Conservation (phyloP, 2,888 invertebrate genomes). For the Noctua fimbriata region DNA sequence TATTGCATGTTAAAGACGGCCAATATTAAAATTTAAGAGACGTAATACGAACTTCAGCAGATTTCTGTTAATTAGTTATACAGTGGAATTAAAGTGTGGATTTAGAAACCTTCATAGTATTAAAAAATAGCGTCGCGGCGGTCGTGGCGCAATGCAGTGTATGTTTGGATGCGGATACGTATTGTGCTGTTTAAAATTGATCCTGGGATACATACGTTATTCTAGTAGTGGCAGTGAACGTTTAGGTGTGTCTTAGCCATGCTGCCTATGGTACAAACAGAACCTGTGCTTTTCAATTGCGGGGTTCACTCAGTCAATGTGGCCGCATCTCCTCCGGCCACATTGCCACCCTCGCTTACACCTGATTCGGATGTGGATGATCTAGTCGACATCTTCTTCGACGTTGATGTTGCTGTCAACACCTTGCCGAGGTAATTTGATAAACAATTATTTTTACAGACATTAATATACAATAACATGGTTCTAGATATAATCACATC, state of each 20-base stretch:
- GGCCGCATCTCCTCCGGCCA: conserved; percentile 83
- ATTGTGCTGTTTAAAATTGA: conserved; percentile 83
- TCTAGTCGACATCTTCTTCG: conserved; percentile 87
- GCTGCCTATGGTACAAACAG: conserved; percentile 88
- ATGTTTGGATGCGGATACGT: conserved; percentile 86
- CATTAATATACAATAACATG: conserved; percentile 16
- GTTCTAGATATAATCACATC: conserved; percentile 31
- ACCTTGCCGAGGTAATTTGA: conserved; percentile 83
- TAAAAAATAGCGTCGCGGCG: conserved; percentile 84
- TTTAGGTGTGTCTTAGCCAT: conserved; percentile 84
- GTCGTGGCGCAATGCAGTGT: conserved; percentile 90
- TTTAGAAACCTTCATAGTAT: conserved; percentile 72
- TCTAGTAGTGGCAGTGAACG: conserved; percentile 79
- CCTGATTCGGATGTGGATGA: conserved; percentile 87
- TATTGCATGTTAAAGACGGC: conserved; percentile 78
- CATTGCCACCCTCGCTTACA: conserved; percentile 86
- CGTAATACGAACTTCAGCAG: conserved; percentile 64
- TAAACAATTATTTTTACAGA: conserved; percentile 27
- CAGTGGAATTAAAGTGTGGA: conserved; percentile 69
- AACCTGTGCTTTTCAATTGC: conserved; percentile 85
- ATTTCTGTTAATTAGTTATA: conserved; percentile 59
- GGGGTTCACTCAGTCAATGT: conserved; percentile 83
- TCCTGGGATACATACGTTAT: conserved; percentile 78
- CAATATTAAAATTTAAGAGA: conserved; percentile 70
- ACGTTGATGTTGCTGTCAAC: conserved; percentile 87